Evolutionary conservation across 2,797 vertebrate genomes (phyloP).

Genomic region (Lagocephalus sceleratus): DNA sequence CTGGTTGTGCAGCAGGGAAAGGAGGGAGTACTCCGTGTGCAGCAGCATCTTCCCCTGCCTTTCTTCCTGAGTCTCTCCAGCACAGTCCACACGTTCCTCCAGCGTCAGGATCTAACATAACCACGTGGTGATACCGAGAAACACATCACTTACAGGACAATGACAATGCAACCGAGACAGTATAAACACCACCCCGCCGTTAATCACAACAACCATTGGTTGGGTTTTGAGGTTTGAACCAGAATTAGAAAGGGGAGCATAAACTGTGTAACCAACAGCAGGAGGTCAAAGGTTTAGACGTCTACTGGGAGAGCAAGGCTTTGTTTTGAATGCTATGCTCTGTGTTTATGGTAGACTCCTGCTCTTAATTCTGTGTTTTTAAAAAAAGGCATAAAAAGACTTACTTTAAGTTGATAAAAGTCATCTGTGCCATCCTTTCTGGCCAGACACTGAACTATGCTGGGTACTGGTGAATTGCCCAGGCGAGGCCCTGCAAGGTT

Average conservation of each 20-base stretch:
- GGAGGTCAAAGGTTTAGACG: constrained; percentile 63
- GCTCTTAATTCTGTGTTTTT: background rate
- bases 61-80: constrained; percentile 94
- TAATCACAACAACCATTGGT: constrained; percentile 17
- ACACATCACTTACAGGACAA: background rate
- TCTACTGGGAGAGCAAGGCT: constrained; percentile 20
- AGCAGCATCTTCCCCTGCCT: constrained; percentile 98
- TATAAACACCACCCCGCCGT: no score
- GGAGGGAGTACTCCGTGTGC: constrained; percentile 96
- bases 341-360: background rate
- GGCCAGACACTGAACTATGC: constrained; percentile 98
- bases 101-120: constrained; percentile 89
- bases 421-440: constrained; percentile 98
- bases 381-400: constrained; percentile 24
- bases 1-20: constrained; percentile 96
- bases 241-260: constrained; percentile 44
- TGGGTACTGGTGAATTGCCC: constrained; percentile 97
- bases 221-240: constrained; percentile 36
- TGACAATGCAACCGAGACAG: no score
- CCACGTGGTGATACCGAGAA: constrained; percentile 9
- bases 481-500: constrained; percentile 86
- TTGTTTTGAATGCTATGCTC: constrained; percentile 19
- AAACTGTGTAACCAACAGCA: constrained; percentile 51
- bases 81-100: constrained; percentile 89
- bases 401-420: constrained; percentile 99